A percentile compares a stretch with the other conserved stretches of the same genome.
Evolutionary conservation across 2,888 invertebrate genomes (phyloP).

Genomic region (Lumbricus terrestris): DNA sequence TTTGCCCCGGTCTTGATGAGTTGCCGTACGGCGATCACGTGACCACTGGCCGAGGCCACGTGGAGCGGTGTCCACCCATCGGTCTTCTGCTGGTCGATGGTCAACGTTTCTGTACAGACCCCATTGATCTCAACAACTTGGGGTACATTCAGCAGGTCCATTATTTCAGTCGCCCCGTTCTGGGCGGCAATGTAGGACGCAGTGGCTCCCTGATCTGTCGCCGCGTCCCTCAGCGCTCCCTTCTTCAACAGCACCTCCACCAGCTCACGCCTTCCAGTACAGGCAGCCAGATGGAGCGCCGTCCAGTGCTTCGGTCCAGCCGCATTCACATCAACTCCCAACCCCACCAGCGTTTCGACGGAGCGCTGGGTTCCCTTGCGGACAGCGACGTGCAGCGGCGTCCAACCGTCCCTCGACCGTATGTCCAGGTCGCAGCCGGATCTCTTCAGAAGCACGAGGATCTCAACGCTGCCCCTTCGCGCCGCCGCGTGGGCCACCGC

Average conservation of each 20-base stretch:
- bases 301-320: conserved; percentile 37
- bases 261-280: conserved; percentile 30
- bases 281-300: conserved; percentile 32
- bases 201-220: conserved; percentile 27
- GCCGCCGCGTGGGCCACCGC: conserved; percentile 31
- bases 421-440: conserved; percentile 20
- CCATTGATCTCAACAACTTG: neutral
- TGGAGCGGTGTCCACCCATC: conserved; percentile 37
- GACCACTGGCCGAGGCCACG: conserved; percentile 34
- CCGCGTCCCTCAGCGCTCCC: neutral
- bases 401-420: conserved; percentile 27
- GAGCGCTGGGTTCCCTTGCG: conserved; percentile 29
- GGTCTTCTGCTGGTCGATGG: neutral
- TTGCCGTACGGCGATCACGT: conserved; percentile 22
- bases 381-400: conserved; percentile 32
- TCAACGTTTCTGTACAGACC: neutral
- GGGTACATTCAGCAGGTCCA: neutral
- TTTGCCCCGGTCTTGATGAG: conserved; percentile 27
- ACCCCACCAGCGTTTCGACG: conserved; percentile 24
- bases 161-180: conserved; percentile 19
- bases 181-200: conserved; percentile 30
- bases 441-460: conserved; percentile 21
- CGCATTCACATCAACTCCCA: conserved; percentile 26
- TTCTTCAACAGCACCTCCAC: conserved; percentile 26
- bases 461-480: conserved; percentile 26